Base-by-base conservation (phyloP, 2,888 invertebrate genomes). In the Dasypolia templi region DNA sequence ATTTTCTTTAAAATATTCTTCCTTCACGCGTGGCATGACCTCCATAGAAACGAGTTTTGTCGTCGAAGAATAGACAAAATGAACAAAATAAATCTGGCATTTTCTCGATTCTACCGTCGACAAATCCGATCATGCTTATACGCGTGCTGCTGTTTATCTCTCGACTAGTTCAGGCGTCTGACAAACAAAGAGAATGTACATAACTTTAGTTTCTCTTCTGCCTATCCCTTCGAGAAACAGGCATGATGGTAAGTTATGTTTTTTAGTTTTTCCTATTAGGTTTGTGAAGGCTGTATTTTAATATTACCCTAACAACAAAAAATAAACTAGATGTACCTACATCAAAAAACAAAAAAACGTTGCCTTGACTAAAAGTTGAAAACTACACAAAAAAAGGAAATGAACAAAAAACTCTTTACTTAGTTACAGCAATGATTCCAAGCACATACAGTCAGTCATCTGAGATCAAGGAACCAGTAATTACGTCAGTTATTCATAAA, bases 391-490 rank as follows among this genome's bases (percentile, higher is more conserved):
- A 29, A 14, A 26, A 72, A 9, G 7, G 22, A 39, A 72, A 26
- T 46, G n/a, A 11, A n/a, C 39, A 75, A 75, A 79, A 78, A 61
- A 2, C 26, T 32, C 29, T 39, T 14, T 22, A 39, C 5, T 6
- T 26, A 11, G 3, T 12, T 39, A 35, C n/a, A 70, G 22, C 51
- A 58, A 51, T n/a, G n/a, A 51, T 70, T 35, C 7, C 35, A 44
- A 44, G 78, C 14, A n/a, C 2, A 58, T 0, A 58, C 12, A 59
- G 26, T 75, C 12, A 59, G 26, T 75, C 49, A 61, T 26, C 22
- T 1, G 39, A 79, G 75, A 72, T 73, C 75, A 79, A 73, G 46
- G 42, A 79, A 73, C 72, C 22, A n/a, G 22, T 44, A 39, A 62
- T 19, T 51, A 26, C 58, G 44, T 74, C 22, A 58, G 75, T 17